A percentile compares a stretch with the other conserved stretches of the same genome.
These are phyloP conservation scores for Amphiprion clarkii DNA, from an alignment of 2,797 vertebrate species.

Conservation along the genomic window DNA sequence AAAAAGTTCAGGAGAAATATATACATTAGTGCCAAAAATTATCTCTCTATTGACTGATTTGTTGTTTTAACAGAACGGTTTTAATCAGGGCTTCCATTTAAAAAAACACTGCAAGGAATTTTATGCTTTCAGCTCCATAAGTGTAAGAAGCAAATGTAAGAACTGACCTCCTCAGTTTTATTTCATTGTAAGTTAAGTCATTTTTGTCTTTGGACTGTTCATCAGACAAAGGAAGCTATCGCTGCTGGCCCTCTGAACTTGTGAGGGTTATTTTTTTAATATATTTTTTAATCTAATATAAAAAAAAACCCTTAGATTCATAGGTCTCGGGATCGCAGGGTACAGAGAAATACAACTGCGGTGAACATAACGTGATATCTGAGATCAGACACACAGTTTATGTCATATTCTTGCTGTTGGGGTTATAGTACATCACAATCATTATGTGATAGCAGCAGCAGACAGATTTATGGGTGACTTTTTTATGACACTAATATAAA, in stretches of 20 bases:
- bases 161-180: neutral
- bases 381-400: slow-evolving; percentile 30
- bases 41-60: too few species aligned
- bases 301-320: neutral
- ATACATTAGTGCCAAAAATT: too few species aligned
- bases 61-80: too few species aligned
- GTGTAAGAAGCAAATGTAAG: neutral
- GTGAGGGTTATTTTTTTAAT: neutral
- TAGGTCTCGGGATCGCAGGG: neutral
- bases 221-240: neutral
- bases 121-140: neutral
- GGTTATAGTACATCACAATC: slow-evolving; percentile 34
- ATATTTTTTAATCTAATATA: neutral
- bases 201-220: neutral
- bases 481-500: slow-evolving; percentile 40
- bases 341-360: slow-evolving; percentile 1
- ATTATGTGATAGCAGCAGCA: slow-evolving; percentile 29
- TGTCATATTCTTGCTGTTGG: slow-evolving; percentile 21
- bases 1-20: too few species aligned
- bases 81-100: too few species aligned
- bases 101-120: too few species aligned
- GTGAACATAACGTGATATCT: slow-evolving; percentile 7
- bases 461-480: slow-evolving; percentile 42
- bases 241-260: neutral
- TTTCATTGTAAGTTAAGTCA: neutral